Evolutionary conservation across 2,113 vertebrate genomes (phyloP), one percentile per base, ranked within the genome.

Genomic region (Saguinus imperator): DNA sequence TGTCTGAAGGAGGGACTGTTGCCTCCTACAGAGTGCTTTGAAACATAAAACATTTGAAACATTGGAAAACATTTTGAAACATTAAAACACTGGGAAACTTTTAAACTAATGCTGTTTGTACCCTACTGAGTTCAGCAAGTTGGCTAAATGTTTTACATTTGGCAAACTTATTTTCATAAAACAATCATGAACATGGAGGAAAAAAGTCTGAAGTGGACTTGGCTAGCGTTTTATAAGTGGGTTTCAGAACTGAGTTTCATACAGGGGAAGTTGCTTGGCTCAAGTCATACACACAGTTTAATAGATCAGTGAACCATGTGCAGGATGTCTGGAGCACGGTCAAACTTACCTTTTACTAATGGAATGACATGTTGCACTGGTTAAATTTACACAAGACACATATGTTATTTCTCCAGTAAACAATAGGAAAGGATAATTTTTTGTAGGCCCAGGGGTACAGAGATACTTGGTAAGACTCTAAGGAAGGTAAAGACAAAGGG

Each of bases 401-500:
- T 17, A 35, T 75, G 50, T 64, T 87, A 80, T 93, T 96, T 96
- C 84, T 88, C 45, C 92, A 95, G 55, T 35, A 94, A 96, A 95
- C 92, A 94, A 91, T 3, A 14, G 79, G 76, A 94, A 83, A 97
- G 18, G 6, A 93, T 96, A 97, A 96, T 97, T 97, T 35, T 80
- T 95, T 87, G 55, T 95, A 81, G 79, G 50, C 73, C 87, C 75
- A 94, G 81, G 66, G 97, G n/a, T 82, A 93, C 89, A 86, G 97
- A 37, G 6, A 94, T 90, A 94, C 97, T 98, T 82, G 95, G 72
- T 96, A 95, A 95, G 21, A 95, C 82, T 87, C 45, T 96, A 86
- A 97, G 97, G 45, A 96, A 96, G 96, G 87, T 81, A 29, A 95
- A 80, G 82, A 96, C 87, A 90, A 91, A 66, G 98, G 94, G 64